phyloP scores from a whole-genome alignment of 2,113 vertebrate species.

The Lepisosteus osseus region DNA sequence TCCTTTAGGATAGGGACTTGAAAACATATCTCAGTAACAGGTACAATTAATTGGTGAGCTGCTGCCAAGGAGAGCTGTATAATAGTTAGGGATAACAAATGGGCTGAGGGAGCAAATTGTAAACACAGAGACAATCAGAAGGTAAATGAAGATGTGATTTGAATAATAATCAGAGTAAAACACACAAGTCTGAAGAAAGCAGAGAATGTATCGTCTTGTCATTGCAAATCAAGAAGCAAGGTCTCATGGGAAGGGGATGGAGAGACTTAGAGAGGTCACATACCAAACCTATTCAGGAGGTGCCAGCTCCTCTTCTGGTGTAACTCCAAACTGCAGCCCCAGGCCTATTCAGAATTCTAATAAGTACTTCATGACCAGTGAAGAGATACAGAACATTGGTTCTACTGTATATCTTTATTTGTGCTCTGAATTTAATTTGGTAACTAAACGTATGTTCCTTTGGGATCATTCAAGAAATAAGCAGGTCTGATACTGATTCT shows the following conservation, averaged over 20 bases:
- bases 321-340: not conserved
- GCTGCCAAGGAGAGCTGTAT: not conserved
- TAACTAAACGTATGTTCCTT: too few relatives aligned
- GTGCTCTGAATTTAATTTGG: too few relatives aligned
- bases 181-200: slow-evolving; percentile 1
- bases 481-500: too few relatives aligned
- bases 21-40: slow-evolving; percentile 8
- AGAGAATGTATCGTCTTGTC: slow-evolving; percentile 3
- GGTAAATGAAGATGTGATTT: slow-evolving; percentile 10
- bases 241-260: not conserved
- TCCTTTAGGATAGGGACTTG: not conserved
- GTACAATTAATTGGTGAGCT: slow-evolving; percentile 10
- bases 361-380: too few relatives aligned
- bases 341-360: not conserved
- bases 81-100: slow-evolving; percentile 10
- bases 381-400: too few relatives aligned
- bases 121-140: slow-evolving; percentile 12
- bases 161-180: slow-evolving; percentile 9
- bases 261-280: slow-evolving; percentile 4
- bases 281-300: not conserved
- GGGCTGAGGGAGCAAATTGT: slow-evolving; percentile 5
- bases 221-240: slow-evolving; percentile 2
- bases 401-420: too few relatives aligned
- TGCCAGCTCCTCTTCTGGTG: not conserved
- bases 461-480: too few relatives aligned